phyloP scores from a whole-genome alignment of 2,888 invertebrate species.

The Dioctria rufipes region DNA sequence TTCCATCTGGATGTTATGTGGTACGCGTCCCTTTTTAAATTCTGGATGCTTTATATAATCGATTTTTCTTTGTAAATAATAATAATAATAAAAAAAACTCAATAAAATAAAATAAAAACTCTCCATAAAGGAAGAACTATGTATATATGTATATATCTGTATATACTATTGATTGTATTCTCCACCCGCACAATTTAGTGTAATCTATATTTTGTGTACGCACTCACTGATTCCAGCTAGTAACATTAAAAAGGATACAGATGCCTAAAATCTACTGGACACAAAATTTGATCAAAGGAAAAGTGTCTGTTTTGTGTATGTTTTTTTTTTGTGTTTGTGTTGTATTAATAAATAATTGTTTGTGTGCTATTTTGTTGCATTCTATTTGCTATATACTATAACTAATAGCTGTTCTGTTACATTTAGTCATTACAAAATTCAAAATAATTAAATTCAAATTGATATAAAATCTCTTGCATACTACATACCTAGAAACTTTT shows the following conservation, averaged over 20 bases:
- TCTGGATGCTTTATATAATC: conserved; percentile 37
- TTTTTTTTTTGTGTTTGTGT: too few species aligned
- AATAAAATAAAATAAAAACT: neutral
- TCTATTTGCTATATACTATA: too few species aligned
- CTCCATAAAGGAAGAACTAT: conserved; percentile 28
- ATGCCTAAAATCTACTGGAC: neutral
- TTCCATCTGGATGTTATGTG: conserved; percentile 69
- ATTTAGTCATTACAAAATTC: neutral
- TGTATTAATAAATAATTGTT: too few species aligned
- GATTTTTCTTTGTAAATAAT: conserved; percentile 36
- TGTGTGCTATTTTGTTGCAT: too few species aligned
- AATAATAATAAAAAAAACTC: too few species aligned
- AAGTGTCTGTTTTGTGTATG: too few species aligned
- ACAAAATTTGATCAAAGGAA: neutral
- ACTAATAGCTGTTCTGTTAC: neutral
- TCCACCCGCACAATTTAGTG: conserved; percentile 12
- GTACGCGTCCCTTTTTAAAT: conserved; percentile 63
- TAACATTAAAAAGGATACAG: neutral
- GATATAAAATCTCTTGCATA: too few species aligned
- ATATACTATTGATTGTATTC: conserved; percentile 9
- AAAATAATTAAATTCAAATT: too few species aligned
- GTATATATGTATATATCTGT: neutral
- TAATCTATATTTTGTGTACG: neutral
- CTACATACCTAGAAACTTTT: too few species aligned
- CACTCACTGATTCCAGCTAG: neutral